phyloP scores from a whole-genome alignment of 1,140 invertebrate species.

The Thereuonema tuberculata region DNA sequence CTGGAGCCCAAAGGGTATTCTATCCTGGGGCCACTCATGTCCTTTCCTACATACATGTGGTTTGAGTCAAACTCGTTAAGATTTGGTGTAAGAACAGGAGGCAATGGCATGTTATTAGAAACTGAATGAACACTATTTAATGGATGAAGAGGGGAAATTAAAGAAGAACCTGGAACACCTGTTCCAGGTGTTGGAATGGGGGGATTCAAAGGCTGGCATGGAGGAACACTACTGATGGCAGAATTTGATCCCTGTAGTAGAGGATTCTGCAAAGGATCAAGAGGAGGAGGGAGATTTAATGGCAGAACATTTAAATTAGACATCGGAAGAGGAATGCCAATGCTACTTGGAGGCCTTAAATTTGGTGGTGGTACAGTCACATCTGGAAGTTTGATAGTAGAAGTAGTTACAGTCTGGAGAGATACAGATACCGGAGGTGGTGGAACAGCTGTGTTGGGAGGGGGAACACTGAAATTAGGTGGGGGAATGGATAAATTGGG shows the following conservation, averaged over 20 bases:
- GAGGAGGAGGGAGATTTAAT: neutral
- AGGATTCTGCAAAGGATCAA: neutral
- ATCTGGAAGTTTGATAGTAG: slow-evolving; percentile 12
- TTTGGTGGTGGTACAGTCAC: slow-evolving; percentile 17
- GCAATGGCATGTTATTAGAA: too few species aligned
- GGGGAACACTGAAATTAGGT: slow-evolving; percentile 13
- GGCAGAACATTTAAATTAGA: neutral
- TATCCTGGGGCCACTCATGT: neutral
- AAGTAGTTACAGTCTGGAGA: neutral
- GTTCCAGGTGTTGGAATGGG: neutral
- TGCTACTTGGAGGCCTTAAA: slow-evolving; percentile 7
- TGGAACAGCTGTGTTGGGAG: slow-evolving; percentile 6
- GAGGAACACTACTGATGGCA: neutral
- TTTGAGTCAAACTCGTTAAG: neutral
- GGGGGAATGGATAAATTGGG: slow-evolving; percentile 19
- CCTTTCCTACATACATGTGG: neutral
- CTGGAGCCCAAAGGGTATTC: neutral
- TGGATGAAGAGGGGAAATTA: too few species aligned
- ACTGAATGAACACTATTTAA: neutral
- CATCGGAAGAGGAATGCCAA: neutral
- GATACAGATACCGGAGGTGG: slow-evolving; percentile 4
- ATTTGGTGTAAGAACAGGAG: too few species aligned
- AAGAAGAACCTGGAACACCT: too few species aligned
- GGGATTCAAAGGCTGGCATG: neutral
- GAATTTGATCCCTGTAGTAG: neutral